Evolutionary conservation across 2,797 vertebrate genomes (phyloP).

Genomic region (Odontamblyopus lacepedii): DNA sequence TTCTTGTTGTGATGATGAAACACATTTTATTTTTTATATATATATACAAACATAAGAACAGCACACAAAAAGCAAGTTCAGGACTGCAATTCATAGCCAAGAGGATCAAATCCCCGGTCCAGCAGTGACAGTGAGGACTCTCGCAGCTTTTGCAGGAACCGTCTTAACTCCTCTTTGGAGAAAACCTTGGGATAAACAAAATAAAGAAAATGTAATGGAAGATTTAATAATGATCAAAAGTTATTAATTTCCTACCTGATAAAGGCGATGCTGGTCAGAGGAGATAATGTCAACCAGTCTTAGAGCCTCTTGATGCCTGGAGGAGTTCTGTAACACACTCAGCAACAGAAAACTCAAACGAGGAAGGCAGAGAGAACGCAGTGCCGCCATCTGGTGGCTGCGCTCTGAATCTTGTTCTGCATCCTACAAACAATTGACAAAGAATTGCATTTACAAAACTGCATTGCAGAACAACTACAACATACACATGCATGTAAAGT

Average conservation of each 20-base stretch:
- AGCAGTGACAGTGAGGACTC: slow-evolving; percentile 93
- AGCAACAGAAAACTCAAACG: slow-evolving; percentile 90
- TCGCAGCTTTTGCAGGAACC: slow-evolving; percentile 88
- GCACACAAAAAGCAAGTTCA: slow-evolving; percentile 50
- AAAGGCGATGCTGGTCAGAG: slow-evolving; percentile 89
- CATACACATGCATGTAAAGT: background rate
- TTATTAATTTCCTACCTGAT: slow-evolving; percentile 74
- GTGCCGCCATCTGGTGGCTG: slow-evolving; percentile 85
- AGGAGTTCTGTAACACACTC: slow-evolving; percentile 88
- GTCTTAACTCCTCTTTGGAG: slow-evolving; percentile 90
- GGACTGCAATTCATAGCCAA: slow-evolving; percentile 91
- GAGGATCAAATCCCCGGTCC: slow-evolving; percentile 89
- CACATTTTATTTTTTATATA: slow-evolving; percentile 56
- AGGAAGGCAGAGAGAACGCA: slow-evolving; percentile 90
- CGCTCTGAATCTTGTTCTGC: slow-evolving; percentile 86
- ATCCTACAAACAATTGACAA: slow-evolving; percentile 75
- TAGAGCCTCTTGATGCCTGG: slow-evolving; percentile 92
- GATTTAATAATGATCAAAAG: background rate
- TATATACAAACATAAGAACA: slow-evolving; percentile 17
- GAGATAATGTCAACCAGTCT: slow-evolving; percentile 90
- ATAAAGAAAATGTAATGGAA: background rate
- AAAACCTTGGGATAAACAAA: slow-evolving; percentile 82
- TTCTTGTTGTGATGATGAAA: slow-evolving; percentile 23
- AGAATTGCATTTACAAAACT: background rate
- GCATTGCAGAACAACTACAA: background rate